Conservation (phyloP, 2,888 invertebrate genomes). For the Luperina testacea region DNA sequence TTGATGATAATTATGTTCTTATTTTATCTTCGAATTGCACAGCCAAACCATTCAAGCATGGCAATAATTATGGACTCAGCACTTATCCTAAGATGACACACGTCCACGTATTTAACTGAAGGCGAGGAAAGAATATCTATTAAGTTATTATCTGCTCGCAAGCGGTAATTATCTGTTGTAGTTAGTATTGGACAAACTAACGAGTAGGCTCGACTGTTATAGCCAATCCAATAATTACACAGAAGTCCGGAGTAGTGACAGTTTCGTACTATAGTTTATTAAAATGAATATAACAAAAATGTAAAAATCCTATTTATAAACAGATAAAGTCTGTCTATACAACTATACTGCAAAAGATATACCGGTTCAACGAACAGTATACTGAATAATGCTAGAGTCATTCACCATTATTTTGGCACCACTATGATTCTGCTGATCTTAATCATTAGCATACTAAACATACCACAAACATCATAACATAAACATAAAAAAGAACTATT, state of each 20-base stretch:
- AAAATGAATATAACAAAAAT: not conserved
- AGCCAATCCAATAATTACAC: constrained; percentile 32
- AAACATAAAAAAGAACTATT: constrained; percentile 8
- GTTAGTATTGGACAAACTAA: constrained; percentile 36
- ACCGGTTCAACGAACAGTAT: not conserved
- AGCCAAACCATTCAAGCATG: constrained; percentile 23
- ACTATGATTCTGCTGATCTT: constrained; percentile 1
- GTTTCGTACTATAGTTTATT: not conserved
- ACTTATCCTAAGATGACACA: constrained; percentile 33
- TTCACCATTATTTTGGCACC: not conserved
- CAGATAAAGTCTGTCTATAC: not conserved
- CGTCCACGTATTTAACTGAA: constrained; percentile 35
- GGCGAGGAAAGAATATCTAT: constrained; percentile 48
- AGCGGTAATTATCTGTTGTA: constrained; percentile 43
- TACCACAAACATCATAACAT: not conserved
- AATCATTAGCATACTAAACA: constrained; percentile 7
- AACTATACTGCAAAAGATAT: not conserved
- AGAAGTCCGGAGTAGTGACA: constrained; percentile 15
- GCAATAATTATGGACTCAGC: constrained; percentile 38
- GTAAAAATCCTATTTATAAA: not conserved
- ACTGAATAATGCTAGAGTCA: not conserved
- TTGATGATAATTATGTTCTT: not conserved
- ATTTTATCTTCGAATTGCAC: constrained; percentile 19
- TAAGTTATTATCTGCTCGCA: constrained; percentile 58
- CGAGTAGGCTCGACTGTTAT: constrained; percentile 14